Evolutionary conservation across 1,140 invertebrate genomes (phyloP).

Genomic region (Trialeurodes vaporariorum): DNA sequence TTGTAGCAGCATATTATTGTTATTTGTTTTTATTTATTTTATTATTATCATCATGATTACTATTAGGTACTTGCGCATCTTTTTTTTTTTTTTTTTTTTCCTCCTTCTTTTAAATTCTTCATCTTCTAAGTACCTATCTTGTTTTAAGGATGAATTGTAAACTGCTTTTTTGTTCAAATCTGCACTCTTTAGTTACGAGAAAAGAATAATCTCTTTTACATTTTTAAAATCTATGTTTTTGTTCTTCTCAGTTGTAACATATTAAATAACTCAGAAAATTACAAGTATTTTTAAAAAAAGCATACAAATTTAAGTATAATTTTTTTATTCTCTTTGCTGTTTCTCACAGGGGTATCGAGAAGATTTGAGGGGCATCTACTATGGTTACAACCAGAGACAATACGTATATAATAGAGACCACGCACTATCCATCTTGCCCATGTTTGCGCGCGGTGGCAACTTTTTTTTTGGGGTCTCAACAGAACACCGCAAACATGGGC

Average conservation of each 20-base stretch:
- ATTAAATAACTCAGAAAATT: neutral
- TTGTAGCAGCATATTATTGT: neutral
- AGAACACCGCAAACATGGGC: too few relatives aligned
- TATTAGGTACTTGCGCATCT: neutral
- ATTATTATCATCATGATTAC: too few relatives aligned
- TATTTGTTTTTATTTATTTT: neutral
- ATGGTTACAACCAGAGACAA: too few relatives aligned
- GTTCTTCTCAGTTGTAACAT: neutral
- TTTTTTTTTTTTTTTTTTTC: conserved; percentile 1
- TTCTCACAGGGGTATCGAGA: too few relatives aligned
- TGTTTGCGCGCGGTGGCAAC: too few relatives aligned
- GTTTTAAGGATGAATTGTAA: neutral
- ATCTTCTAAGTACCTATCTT: neutral
- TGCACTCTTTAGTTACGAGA: neutral
- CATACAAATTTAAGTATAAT: too few relatives aligned
- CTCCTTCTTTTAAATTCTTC: neutral
- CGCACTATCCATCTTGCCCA: too few relatives aligned
- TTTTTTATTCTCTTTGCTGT: too few relatives aligned
- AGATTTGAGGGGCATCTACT: too few relatives aligned
- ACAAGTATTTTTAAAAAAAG: neutral
- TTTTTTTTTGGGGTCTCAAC: too few relatives aligned
- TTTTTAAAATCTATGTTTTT: neutral
- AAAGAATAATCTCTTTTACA: neutral
- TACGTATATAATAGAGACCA: too few relatives aligned
- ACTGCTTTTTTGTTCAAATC: neutral